Evolutionary conservation across 1,140 invertebrate genomes (phyloP).

Genomic region (Babylonia areolata): DNA sequence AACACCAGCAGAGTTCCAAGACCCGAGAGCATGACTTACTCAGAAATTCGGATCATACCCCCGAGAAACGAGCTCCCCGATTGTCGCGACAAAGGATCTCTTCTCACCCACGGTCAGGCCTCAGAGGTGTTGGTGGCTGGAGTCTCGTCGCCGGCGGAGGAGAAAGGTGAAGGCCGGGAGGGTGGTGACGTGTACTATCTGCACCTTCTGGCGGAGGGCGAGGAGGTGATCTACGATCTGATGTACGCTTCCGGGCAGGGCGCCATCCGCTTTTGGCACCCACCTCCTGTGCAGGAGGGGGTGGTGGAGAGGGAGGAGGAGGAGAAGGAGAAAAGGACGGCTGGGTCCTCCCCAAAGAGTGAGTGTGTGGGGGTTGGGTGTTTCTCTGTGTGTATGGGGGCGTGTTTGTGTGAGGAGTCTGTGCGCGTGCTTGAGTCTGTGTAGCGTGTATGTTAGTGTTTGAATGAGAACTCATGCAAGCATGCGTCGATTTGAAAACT

Average conservation of each 20-base stretch:
- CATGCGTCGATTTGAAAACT: not conserved
- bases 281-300: not conserved
- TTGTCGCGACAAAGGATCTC: not conserved
- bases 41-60: not conserved
- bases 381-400: not conserved
- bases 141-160: not conserved
- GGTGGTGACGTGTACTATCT: not conserved
- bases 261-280: not conserved
- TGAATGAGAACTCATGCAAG: not conserved
- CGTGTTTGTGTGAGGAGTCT: not conserved
- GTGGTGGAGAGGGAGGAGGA: too few species aligned
- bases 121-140: too few species aligned
- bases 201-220: not conserved
- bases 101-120: not conserved
- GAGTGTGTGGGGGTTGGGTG: not conserved
- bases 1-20: not conserved
- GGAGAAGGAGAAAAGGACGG: too few species aligned
- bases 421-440: not conserved
- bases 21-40: constrained; percentile 11
- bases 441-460: not conserved
- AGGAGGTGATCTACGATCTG: constrained; percentile 32
- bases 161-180: too few species aligned
- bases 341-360: too few species aligned
- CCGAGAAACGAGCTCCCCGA: not conserved
- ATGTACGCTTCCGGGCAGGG: constrained; percentile 19